phyloP scores from a whole-genome alignment of 2,888 invertebrate genomes.

The Rhogogaster chlorosoma region DNA sequence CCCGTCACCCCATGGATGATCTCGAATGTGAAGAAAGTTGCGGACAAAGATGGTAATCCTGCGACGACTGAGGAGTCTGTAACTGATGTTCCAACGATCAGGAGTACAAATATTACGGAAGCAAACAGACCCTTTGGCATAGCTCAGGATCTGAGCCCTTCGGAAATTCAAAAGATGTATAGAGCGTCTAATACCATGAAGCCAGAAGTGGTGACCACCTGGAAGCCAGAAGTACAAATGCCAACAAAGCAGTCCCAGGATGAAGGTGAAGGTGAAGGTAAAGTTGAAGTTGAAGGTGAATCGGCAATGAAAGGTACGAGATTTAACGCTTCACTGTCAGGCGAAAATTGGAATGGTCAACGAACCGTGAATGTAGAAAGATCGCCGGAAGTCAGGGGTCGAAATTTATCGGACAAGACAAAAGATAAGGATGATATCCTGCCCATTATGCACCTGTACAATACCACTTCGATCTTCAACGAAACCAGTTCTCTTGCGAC shows the following conservation, averaged over 20 bases:
- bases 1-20: conserved; percentile 67
- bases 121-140: conserved; percentile 60
- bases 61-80: conserved; percentile 35
- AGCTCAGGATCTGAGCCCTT: conserved; percentile 68
- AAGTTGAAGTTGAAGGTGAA: conserved; percentile 28
- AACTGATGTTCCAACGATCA: conserved; percentile 56
- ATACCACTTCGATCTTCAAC: conserved; percentile 74
- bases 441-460: conserved; percentile 75
- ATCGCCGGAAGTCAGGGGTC: conserved; percentile 71
- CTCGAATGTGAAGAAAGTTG: conserved; percentile 42
- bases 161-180: conserved; percentile 74
- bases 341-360: conserved; percentile 52
- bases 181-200: conserved; percentile 61
- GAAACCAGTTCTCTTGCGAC: conserved; percentile 59
- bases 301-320: neutral
- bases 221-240: conserved; percentile 42
- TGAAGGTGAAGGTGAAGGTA: conserved; percentile 32
- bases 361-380: conserved; percentile 61
- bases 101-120: conserved; percentile 51
- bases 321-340: neutral
- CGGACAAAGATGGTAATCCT: conserved; percentile 13
- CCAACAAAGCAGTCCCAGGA: conserved; percentile 20
- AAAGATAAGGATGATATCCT: conserved; percentile 73
- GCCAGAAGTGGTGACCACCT: conserved; percentile 54
- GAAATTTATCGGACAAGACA: conserved; percentile 70